phyloP scores from a whole-genome alignment of 1,140 invertebrate genomes.

The Tenebrio molitor region DNA sequence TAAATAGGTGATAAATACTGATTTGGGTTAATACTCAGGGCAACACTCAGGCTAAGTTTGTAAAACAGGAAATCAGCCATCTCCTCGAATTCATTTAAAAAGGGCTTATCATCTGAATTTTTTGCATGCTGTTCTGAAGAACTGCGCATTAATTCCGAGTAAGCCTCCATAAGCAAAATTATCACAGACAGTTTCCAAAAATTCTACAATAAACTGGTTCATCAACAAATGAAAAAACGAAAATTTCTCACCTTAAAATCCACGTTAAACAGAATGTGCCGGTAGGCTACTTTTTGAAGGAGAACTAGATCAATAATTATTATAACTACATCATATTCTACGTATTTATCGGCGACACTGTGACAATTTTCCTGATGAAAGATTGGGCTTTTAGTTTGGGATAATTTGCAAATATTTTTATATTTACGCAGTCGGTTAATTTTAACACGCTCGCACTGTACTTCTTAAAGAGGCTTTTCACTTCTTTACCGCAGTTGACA shows the following conservation, averaged over 20 bases:
- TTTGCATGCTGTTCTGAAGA: slow-evolving; percentile 60
- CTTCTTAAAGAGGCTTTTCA: slow-evolving; percentile 74
- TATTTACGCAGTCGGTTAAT: slow-evolving; percentile 80
- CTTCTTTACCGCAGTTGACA: slow-evolving; percentile 76
- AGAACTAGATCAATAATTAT: slow-evolving; percentile 87
- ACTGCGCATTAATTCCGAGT: slow-evolving; percentile 68
- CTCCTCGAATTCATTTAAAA: slow-evolving; percentile 60
- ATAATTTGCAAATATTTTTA: slow-evolving; percentile 1
- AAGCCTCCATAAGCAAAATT: slow-evolving; percentile 72
- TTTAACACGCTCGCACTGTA: slow-evolving; percentile 80
- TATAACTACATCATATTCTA: slow-evolving; percentile 89
- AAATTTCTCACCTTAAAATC: slow-evolving; percentile 72
- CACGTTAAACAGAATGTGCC: slow-evolving; percentile 86
- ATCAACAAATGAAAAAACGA: slow-evolving; percentile 51
- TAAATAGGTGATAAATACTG: neutral
- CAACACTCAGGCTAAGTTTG: slow-evolving; percentile 60
- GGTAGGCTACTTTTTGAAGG: slow-evolving; percentile 82
- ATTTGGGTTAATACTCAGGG: slow-evolving; percentile 45
- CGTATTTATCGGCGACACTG: slow-evolving; percentile 86
- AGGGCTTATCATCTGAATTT: slow-evolving; percentile 62
- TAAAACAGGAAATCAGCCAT: slow-evolving; percentile 61
- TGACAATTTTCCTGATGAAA: slow-evolving; percentile 76
- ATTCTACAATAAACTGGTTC: slow-evolving; percentile 66
- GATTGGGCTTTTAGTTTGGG: slow-evolving; percentile 6
- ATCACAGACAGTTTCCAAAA: slow-evolving; percentile 75